phyloP scores from a whole-genome alignment of 2,113 vertebrate species.

The Actenoides hombroni region DNA sequence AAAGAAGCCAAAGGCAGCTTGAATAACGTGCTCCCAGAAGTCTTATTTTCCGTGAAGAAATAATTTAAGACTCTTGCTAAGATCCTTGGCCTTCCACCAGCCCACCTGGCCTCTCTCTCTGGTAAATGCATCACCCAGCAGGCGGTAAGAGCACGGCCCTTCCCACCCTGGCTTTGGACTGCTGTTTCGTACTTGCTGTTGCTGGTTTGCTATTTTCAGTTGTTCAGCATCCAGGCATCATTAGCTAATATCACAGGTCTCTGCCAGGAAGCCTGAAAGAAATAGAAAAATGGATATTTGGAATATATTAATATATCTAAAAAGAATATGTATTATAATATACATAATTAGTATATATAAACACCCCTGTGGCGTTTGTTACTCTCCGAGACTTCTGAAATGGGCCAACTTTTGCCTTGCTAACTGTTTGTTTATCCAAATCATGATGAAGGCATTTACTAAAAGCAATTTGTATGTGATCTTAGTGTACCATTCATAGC shows the following conservation, averaged over 20 bases:
- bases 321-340: too few species aligned
- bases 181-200: not conserved
- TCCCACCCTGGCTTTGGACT: not conserved
- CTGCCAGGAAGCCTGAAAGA: not conserved
- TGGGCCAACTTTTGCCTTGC: not conserved
- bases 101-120: not conserved
- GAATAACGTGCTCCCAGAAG: not conserved
- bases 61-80: not conserved
- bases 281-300: not conserved
- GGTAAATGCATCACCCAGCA: not conserved
- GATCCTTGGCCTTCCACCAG: not conserved
- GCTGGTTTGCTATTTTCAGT: not conserved
- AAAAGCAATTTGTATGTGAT: not conserved
- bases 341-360: too few species aligned
- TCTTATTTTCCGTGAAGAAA: not conserved
- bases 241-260: not conserved
- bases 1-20: not conserved
- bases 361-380: not conserved
- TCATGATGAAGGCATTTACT: not conserved
- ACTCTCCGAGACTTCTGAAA: not conserved
- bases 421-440: not conserved
- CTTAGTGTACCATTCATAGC: constrained; percentile 4
- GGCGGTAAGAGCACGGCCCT: not conserved
- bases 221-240: not conserved
- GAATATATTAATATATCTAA: not conserved